Conservation (phyloP, 1,140 invertebrate genomes). For the Drosophila rhopaloa region DNA sequence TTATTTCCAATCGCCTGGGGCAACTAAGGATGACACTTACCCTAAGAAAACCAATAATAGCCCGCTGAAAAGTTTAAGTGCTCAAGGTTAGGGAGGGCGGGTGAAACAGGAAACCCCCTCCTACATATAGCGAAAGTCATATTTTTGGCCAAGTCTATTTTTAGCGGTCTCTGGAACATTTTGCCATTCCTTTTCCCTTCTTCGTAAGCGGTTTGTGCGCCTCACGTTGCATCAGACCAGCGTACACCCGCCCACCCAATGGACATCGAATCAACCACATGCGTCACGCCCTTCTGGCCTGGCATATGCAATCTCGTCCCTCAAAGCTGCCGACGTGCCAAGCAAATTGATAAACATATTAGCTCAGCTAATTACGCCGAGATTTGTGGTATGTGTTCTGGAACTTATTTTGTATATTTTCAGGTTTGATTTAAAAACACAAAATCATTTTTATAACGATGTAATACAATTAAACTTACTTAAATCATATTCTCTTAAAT, state of each 20-base stretch:
- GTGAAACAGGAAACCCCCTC: constrained; percentile 9
- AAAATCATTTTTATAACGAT: not conserved
- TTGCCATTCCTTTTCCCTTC: not conserved
- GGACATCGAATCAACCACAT: constrained; percentile 9
- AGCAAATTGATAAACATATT: constrained; percentile 58
- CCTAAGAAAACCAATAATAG: constrained; percentile 66
- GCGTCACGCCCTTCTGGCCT: constrained; percentile 46
- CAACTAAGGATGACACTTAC: constrained; percentile 64
- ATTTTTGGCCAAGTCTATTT: constrained; percentile 56
- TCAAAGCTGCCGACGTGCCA: constrained; percentile 24
- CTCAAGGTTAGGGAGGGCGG: not conserved
- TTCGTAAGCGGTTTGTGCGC: constrained; percentile 27
- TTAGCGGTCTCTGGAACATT: constrained; percentile 9
- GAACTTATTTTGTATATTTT: not conserved
- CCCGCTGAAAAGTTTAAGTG: constrained; percentile 52
- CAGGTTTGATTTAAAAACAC: no score
- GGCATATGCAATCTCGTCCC: constrained; percentile 18
- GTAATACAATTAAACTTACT: no score
- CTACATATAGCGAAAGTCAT: constrained; percentile 1
- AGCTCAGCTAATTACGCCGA: constrained; percentile 49
- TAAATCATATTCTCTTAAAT: no score
- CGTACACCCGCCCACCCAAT: not conserved
- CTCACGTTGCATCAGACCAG: constrained; percentile 38
- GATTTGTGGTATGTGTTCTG: constrained; percentile 39
- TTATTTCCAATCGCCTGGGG: constrained; percentile 53